A percentile compares a stretch with the other conserved stretches of the same genome.
Conservation (phyloP, 2,797 vertebrate genomes). For the Acipenser oxyrinchus region DNA sequence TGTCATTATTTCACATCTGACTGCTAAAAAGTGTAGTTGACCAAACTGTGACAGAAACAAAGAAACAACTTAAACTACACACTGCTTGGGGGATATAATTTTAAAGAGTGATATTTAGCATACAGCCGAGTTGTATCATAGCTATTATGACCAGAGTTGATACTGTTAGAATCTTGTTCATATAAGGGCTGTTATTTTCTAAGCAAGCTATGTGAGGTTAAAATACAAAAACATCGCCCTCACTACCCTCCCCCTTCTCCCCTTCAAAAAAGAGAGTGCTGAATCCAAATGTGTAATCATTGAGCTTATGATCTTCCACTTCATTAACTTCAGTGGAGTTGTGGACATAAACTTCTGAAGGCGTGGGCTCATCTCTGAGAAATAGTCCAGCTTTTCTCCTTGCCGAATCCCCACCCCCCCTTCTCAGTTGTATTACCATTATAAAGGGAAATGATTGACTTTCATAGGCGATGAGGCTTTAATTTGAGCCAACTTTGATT, state of each 20-base stretch:
- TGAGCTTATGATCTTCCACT: conserved; percentile 19
- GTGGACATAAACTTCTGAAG: conserved; percentile 17
- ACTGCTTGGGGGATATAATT: too few relatives aligned
- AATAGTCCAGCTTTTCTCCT: background rate
- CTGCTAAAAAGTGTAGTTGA: too few relatives aligned
- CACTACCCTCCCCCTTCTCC: background rate
- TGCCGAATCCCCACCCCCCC: conserved; percentile 2
- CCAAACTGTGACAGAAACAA: too few relatives aligned
- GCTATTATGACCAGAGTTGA: too few relatives aligned
- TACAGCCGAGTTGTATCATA: too few relatives aligned
- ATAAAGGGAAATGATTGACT: conserved; percentile 70
- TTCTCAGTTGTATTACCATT: conserved; percentile 51
- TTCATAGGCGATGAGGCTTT: conserved; percentile 58
- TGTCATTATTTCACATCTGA: too few relatives aligned
- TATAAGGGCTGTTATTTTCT: too few relatives aligned
- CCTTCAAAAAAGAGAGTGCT: background rate
- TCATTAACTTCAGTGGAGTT: conserved; percentile 8
- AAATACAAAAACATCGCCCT: conserved; percentile 1
- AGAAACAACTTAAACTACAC: too few relatives aligned
- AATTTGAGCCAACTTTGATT: conserved; percentile 44
- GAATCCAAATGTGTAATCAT: conserved; percentile 11
- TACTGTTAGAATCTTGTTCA: too few relatives aligned
- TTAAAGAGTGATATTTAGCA: too few relatives aligned
- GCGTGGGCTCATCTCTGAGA: conserved; percentile 8
- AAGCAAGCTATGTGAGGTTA: background rate